These are phyloP conservation scores for Delphinapterus leucas DNA, from an alignment of 2,113 vertebrate genomes.

Conservation along the genomic window DNA sequence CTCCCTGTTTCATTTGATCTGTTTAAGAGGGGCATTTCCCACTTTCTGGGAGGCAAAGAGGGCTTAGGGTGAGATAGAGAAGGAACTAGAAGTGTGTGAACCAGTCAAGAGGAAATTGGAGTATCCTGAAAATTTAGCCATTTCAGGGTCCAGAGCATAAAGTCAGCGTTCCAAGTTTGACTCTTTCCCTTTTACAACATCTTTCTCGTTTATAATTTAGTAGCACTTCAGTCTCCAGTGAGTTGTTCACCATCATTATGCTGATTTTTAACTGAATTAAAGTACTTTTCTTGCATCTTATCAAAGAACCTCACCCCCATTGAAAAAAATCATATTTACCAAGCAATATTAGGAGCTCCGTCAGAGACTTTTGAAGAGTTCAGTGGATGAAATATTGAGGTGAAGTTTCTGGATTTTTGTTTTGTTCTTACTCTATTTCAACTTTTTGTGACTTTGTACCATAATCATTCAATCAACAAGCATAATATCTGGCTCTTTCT, in stretches of 20 bases:
- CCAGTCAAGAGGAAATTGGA: conserved; percentile 71
- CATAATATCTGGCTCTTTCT: neutral
- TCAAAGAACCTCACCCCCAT: neutral
- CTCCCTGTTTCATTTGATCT: conserved; percentile 74
- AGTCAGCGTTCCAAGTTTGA: neutral
- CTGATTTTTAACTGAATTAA: conserved; percentile 21
- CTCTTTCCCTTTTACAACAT: neutral
- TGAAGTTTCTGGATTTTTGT: neutral
- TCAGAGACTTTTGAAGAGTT: conserved; percentile 27
- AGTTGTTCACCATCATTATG: neutral
- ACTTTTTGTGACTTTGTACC: neutral
- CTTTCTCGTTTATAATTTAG: neutral
- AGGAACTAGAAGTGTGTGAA: conserved; percentile 79
- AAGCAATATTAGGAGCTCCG: neutral
- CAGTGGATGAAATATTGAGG: neutral
- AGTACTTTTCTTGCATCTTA: conserved; percentile 2
- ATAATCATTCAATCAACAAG: neutral
- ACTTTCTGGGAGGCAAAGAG: conserved; percentile 73
- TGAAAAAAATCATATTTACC: neutral
- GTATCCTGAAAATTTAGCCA: conserved; percentile 63
- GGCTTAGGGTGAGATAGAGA: conserved; percentile 66
- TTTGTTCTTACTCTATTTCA: conserved; percentile 20
- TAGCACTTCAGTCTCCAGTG: neutral
- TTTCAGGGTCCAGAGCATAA: conserved; percentile 6
- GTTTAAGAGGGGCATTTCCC: conserved; percentile 69